Evolutionary conservation across 2,113 vertebrate species (phyloP), one percentile per base, ranked within the genome.

Genomic region (Ptyas mucosa): DNA sequence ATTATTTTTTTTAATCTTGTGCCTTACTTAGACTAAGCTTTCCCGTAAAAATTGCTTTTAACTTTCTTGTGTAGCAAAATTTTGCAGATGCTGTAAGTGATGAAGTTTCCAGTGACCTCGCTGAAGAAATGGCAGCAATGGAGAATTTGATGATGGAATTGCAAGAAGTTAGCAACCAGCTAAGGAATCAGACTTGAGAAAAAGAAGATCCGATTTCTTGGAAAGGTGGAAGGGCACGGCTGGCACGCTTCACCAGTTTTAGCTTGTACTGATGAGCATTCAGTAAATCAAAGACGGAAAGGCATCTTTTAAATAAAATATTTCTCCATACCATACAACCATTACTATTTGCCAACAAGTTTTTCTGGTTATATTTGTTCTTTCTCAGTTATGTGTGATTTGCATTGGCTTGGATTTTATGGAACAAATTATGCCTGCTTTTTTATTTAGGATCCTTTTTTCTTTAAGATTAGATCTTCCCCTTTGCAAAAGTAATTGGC

Each of bases 41-140:
- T 49, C 34, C 85, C 1, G 20, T 61, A 51, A 34, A 95, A 93
- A 69, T 86, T 91, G 85, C 46, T 0, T 75, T 29, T 26, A 96
- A 64, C 95, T 95, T 94, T 96, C 21, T 96, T 90, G 8, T 94
- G 39, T 96, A 99, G 99, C 98, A 99, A 96, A 97, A 97, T 94
- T 99, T 99, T 97, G 96, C 97, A 5, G 99, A 99, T 51, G 96
- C 97, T 85, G 95, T 95, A 39, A 98, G 97, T 3, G 98, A 98
- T 52, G 97, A 98, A 54, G 61, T 99, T 94, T 97, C 97, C 24
- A 21, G 61, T 0, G 98, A 98, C 55, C 96, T 99, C 94, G 96
- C 96, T 93, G 97, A 98, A 34, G 97, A 98, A 11, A 95, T 98
- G 52, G 95, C 96, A 49, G 92, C 97, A 24, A 95, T 99, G 97